Evolutionary conservation across 2,888 invertebrate species (phyloP), one percentile per base, ranked within the genome.

Genomic region (Apodemia zela): DNA sequence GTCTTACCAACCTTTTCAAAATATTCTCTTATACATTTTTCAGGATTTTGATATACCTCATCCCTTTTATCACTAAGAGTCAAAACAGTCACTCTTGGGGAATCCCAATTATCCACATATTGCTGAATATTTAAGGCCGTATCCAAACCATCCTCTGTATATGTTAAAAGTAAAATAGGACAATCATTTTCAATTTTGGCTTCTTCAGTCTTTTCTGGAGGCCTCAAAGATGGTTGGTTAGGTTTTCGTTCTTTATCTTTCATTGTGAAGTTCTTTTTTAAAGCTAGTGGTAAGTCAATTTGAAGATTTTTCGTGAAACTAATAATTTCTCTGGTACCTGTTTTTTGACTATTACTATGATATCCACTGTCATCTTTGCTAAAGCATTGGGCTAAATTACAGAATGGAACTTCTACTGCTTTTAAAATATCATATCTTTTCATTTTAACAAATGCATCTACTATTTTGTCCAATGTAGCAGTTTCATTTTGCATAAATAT

Each of bases 1-100:
- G 25, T 13, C 21, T 13, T 18, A 54, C 54, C 15, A 54, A 93
- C 93, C 84, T 93, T 93, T 77, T 91, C 89, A 77, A 93, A 93
- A 77, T 92, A 91, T 75, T 93, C 91, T 57, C 93, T 85, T 29
- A 93, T 92, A 69, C 90, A 93, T 68, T 91, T 92, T 68, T 93
- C 93, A 61, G 93, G 93, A 73, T 89, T 93, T 71, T 88, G 87
- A 69, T 87, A 90, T 8, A 93, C 89, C 67, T 91, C 85, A 68
- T 89, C 88, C 69, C 83, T 87, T 73, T 84, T 91, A 66, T 92
- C 88, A 73, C 88, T 88, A 10, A 93, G 79, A 61, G 87, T 89
- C 51, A 92, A 74, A 17, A 90, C 81, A 72, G 76, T 79, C 0
- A 89, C 83, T 74, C 83, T 72, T 69, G 75, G 68, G 68, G 87